Conservation (phyloP, 2,888 invertebrate species). For the Cephus spinipes region DNA sequence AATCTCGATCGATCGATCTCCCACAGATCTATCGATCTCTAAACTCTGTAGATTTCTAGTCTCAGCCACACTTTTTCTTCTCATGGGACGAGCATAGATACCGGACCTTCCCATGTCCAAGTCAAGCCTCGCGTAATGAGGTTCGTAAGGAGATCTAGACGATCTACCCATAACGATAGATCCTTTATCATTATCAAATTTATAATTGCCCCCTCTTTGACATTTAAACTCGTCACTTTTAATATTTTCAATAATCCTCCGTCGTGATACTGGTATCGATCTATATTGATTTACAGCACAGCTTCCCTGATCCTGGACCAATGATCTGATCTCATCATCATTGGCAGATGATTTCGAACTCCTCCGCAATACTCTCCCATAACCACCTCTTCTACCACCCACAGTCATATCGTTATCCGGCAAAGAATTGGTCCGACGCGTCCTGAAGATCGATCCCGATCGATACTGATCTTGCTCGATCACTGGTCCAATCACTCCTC, state of each 20-base stretch:
- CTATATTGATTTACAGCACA: neutral
- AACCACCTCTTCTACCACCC: conserved; percentile 32
- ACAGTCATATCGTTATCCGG: conserved; percentile 34
- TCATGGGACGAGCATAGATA: neutral
- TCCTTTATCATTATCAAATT: neutral
- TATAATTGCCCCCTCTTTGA: neutral
- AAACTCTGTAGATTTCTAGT: neutral
- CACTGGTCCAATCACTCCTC: conserved; percentile 41
- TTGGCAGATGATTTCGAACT: conserved; percentile 22
- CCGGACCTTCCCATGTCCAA: neutral
- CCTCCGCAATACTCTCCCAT: conserved; percentile 40
- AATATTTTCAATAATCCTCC: conserved; percentile 54
- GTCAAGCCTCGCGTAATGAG: neutral
- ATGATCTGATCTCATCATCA: neutral
- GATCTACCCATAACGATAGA: neutral
- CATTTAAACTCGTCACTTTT: conserved; percentile 13
- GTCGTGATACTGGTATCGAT: conserved; percentile 52
- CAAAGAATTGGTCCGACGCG: conserved; percentile 32
- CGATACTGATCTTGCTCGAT: conserved; percentile 7
- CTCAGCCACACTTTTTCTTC: neutral
- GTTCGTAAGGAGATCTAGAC: neutral
- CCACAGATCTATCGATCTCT: neutral
- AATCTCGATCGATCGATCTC: neutral
- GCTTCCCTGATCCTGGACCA: neutral
- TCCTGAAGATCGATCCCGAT: conserved; percentile 18